Evolutionary conservation across 1,140 invertebrate species (phyloP).

Genomic region (Micrasema longulum): DNA sequence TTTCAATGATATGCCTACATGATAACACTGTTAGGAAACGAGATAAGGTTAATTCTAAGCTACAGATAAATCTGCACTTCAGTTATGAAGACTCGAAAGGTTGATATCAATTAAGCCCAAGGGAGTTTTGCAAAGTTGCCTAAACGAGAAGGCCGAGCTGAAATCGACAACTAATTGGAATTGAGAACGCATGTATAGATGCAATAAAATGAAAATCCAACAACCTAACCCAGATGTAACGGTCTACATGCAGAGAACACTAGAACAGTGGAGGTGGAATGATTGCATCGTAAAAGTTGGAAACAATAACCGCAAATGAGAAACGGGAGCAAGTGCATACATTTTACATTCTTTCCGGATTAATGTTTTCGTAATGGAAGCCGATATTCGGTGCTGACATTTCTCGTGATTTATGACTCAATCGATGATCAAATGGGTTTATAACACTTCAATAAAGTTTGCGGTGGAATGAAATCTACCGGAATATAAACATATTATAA

Average conservation of each 20-base stretch:
- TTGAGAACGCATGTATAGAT: neutral
- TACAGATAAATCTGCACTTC: no score
- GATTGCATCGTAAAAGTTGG: constrained; percentile 32
- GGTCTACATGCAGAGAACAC: constrained; percentile 30
- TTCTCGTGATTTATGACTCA: no score
- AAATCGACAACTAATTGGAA: neutral
- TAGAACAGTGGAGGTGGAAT: constrained; percentile 10
- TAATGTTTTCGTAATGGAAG: neutral
- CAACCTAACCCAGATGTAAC: constrained; percentile 29
- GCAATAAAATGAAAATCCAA: constrained; percentile 31
- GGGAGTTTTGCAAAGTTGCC: no score
- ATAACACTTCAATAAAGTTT: no score
- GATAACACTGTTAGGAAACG: no score
- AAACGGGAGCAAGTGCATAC: constrained; percentile 27
- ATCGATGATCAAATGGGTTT: no score
- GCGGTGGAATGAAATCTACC: neutral
- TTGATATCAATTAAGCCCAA: no score
- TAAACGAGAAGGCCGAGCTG: no score
- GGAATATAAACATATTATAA: neutral
- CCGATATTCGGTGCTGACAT: neutral
- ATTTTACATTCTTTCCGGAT: constrained; percentile 6
- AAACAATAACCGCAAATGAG: constrained; percentile 34
- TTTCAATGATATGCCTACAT: constrained; percentile 5
- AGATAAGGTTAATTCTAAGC: no score
- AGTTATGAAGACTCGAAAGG: no score